Evolutionary conservation across 2,888 invertebrate species (phyloP), one percentile per base, ranked within the genome.

Genomic region (Scaptodrosophila latifasciaeformis): DNA sequence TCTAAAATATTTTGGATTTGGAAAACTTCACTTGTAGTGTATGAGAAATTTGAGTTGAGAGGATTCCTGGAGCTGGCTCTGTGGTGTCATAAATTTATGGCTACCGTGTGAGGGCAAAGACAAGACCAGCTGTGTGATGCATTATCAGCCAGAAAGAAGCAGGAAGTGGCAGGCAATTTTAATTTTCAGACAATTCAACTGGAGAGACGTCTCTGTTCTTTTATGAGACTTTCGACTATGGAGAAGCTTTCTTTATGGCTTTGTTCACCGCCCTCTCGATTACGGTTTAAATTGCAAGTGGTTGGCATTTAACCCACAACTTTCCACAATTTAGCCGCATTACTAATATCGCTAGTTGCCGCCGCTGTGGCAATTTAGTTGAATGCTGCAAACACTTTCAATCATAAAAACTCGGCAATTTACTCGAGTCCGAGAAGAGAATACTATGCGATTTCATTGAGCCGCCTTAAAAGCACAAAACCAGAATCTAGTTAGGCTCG

Each of bases 391-490:
- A 62, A 63, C 63, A 63, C 63, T 63, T 63, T 62, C 62, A 51
- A 59, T 62, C 62, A 44, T 27, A 40, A 39, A 39, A 30, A 27
- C 30, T 10, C 10, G 31, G 10, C 27, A 27, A 27, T 27, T 27
- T 27, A 5, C 27, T 27, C 27, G 27, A 27, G 5, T 27, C 5
- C 27, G n/a, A n/a, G n/a, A n/a, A n/a, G n/a, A n/a, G n/a, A n/a
- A 27, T 6, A n/a, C n/a, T n/a, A n/a, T n/a, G n/a, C 31, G 31
- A 31, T 31, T 40, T 40, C 40, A 40, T 30, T 19, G 40, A 40
- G 40, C 19, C 51, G 44, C 61, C 61, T 43, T 49, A 52, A 51
- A 65, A 53, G 60, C 49, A 60, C 44, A 68, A 57, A 72, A 65
- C 63, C 68, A 68, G 72, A 57, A 65, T 46, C 55, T 52, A 55